Base-by-base conservation (phyloP, 2,797 vertebrate genomes). In the Muraenolepis orangiensis region DNA sequence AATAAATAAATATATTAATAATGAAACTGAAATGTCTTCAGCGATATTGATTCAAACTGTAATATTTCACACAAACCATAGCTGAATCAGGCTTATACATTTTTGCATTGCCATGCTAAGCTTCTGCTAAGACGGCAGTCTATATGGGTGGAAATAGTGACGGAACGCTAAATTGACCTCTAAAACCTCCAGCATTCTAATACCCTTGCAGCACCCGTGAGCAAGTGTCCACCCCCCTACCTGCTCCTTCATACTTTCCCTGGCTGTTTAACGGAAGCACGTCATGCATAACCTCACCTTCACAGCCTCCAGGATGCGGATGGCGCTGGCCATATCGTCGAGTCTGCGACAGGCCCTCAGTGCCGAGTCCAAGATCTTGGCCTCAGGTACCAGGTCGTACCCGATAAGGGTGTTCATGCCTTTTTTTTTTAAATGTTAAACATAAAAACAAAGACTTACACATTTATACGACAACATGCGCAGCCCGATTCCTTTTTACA, bases 281-380 rank as follows among this genome's bases (percentile, higher is more conserved):
- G n/a, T n/a, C 32, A 42, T 13, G 32, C 11, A 20, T n/a, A 7
- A 67, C n/a, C n/a, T 20, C 81, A 98, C 98, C 94, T 96, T 98
- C 31, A 98, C 93, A 1, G 94, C 96, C 82, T 99, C 98, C 5
- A 99, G 92, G 89, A 99, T 98, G 77, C 97, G 96, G 78, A 99
- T 93, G 32, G 97, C 95, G 12, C 94, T 98, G 88, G 98, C 97
- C 79, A 98, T 88, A 89, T 99, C 98, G 6, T 99, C 93, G 89
- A 98, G 87, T 86, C 97, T 93, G 74, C 98, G 87, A 90, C 98
- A 98, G 0, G 98, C 98, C 75, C 96, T 87, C 64, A 99, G 92
- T 69, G 96, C 98, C 0, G 97, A 97, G 74, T 98, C 96, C 5
- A 99, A 88, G 86, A 99, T 98, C 90, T 98, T 98, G 61, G 96